Conservation (phyloP, 2,888 invertebrate genomes). For the Epirrhoe tristata region DNA sequence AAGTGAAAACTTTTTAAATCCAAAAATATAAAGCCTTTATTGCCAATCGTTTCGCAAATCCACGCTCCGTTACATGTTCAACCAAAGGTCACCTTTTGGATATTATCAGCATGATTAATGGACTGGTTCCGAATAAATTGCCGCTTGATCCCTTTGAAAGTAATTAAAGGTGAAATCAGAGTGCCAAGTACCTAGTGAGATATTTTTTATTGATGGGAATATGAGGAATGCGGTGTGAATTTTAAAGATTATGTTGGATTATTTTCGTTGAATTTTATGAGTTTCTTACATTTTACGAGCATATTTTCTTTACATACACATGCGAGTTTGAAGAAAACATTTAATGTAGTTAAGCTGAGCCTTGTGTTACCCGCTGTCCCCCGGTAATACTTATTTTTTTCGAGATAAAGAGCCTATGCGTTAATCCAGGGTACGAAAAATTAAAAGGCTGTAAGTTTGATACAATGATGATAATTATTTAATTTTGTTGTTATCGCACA, state of each 20-base stretch:
- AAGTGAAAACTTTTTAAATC: not conserved
- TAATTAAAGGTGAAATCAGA: slow-evolving; percentile 40
- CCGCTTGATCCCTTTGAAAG: slow-evolving; percentile 30
- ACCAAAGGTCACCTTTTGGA: slow-evolving; percentile 42
- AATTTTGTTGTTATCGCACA: no score
- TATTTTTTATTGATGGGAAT: slow-evolving; percentile 26
- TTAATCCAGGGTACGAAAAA: no score
- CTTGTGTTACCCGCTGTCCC: not conserved
- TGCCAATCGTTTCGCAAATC: not conserved
- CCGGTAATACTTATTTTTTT: no score
- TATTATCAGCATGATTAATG: slow-evolving; percentile 49
- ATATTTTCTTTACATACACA: not conserved
- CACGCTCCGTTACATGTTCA: slow-evolving; percentile 25
- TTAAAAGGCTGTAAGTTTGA: no score
- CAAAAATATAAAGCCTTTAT: not conserved
- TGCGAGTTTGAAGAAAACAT: not conserved
- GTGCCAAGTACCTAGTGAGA: slow-evolving; percentile 27
- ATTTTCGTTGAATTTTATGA: slow-evolving; percentile 1
- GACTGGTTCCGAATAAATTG: slow-evolving; percentile 34
- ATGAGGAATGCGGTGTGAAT: not conserved
- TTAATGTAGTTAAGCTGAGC: no score
- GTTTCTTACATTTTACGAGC: not conserved
- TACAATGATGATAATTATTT: no score
- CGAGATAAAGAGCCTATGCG: no score
- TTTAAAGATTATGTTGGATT: not conserved